Conservation (phyloP, 2,113 vertebrate genomes). For the Antidorcas marsupialis region DNA sequence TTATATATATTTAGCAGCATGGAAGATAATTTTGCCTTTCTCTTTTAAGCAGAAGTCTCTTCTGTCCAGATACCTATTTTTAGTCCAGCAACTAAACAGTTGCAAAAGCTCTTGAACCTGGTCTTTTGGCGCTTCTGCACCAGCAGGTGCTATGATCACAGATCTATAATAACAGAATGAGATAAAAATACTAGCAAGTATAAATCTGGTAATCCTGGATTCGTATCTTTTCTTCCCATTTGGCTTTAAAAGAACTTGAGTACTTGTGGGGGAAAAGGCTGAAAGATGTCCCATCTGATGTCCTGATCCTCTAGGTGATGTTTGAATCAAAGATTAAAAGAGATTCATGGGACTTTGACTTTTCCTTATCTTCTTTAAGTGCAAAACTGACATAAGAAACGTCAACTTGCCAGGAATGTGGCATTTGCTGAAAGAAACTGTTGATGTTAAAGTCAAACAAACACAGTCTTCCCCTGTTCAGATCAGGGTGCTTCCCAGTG, state of each 20-base stretch:
- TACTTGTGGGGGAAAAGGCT: not conserved
- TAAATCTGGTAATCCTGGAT: conserved; percentile 5
- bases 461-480: not conserved
- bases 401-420: not conserved
- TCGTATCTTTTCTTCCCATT: not conserved
- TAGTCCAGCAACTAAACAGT: conserved; percentile 1
- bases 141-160: conserved; percentile 33
- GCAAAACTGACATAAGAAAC: conserved; percentile 22
- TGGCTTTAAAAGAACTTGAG: conserved; percentile 9
- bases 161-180: not conserved
- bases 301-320: conserved; percentile 19
- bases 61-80: conserved; percentile 16
- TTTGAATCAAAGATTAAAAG: conserved; percentile 41
- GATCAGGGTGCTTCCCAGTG: not conserved
- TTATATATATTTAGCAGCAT: not conserved
- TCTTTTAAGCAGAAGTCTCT: not conserved
- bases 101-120: not conserved
- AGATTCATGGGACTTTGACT: not conserved
- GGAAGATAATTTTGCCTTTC: not conserved
- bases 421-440: conserved; percentile 3
- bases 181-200: conserved; percentile 12
- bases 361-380: conserved; percentile 8
- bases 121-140: conserved; percentile 1
- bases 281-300: not conserved
- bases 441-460: conserved; percentile 26